Base-by-base conservation (phyloP, 1,140 invertebrate species). In the Drosophila lini region DNA sequence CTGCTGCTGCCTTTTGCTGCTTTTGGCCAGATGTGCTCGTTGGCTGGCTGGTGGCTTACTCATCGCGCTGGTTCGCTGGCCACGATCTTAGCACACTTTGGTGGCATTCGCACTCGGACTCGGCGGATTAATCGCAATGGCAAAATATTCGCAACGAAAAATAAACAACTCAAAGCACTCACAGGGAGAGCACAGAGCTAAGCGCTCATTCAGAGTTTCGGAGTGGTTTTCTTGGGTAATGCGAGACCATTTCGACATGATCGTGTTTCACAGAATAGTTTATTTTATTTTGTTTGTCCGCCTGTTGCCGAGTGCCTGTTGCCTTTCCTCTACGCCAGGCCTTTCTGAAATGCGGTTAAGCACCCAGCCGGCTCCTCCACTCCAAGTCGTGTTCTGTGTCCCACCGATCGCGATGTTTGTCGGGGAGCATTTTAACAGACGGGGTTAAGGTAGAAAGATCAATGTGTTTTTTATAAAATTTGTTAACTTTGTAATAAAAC, bases 291-390 rank as follows among this genome's bases (percentile, higher is more conserved):
- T 79, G 67, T 63, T 74, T 69, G 45, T 28, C 78, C 52, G 60
- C 48, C 58, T 58, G 60, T 64, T 58, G 62, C 58, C 64, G 59
- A 44, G 61, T 60, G 67, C 58, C 64, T 55, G 41, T 58, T 60
- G 67, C 44, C 77, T 74, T 36, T 15, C 34, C 52, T 57, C 53
- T 80, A 53, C 60, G 55, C 62, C 58, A 58, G 25, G 78, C 63
- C 73, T 76, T 88, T 82, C 84, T 69, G 77, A 88, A 86, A 86
- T 86, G 82, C 83, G 82, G 82, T 83, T 86, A 86, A 88, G 83
- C 76, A 88, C 82, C 25, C 25, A 28, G 25, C 50, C 53, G 32
- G 25, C 55, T 56, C 53, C 53, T 56, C 48, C 45, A 45, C 61
- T 40, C 4, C 38, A 38, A 67, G 65, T 50, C 62, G 42, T 38